Conservation (phyloP, 2,797 vertebrate genomes). For the Tiaroga cobitis region DNA sequence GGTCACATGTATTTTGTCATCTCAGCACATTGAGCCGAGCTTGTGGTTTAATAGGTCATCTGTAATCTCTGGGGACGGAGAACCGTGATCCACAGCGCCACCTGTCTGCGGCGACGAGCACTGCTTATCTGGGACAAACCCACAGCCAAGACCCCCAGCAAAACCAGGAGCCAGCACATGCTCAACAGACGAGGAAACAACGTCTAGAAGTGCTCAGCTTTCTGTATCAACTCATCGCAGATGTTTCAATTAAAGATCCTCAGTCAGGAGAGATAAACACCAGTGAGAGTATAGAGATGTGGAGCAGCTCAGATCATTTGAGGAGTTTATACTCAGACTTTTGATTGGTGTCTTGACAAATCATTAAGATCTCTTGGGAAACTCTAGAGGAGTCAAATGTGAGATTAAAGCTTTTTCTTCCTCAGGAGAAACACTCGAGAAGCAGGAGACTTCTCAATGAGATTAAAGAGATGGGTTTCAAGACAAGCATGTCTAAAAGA, state of each 20-base stretch:
- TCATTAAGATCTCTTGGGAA: not conserved
- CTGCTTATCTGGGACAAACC: slow-evolving; percentile 11
- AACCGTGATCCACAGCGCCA: slow-evolving; percentile 44
- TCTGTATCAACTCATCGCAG: not conserved
- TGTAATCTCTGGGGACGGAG: slow-evolving; percentile 21
- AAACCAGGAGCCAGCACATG: not conserved
- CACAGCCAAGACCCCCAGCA: not conserved
- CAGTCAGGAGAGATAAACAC: too few relatives aligned
- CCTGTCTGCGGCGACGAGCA: slow-evolving; percentile 9
- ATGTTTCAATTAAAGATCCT: not conserved
- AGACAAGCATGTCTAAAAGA: not conserved
- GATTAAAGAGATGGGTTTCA: not conserved
- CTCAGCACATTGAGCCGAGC: slow-evolving; percentile 48
- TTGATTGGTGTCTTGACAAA: not conserved
- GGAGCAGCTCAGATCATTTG: not conserved
- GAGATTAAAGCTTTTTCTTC: not conserved
- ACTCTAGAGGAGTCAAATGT: not conserved
- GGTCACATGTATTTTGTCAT: slow-evolving; percentile 39
- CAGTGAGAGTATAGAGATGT: not conserved
- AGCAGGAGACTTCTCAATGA: not conserved
- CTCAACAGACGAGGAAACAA: not conserved
- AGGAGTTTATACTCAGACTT: not conserved
- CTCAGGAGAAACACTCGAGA: not conserved
- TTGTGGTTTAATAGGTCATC: slow-evolving; percentile 59
- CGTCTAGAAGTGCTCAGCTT: not conserved